Base-by-base conservation (phyloP, 2,888 invertebrate genomes). In the Caenorhabditis virilis region DNA sequence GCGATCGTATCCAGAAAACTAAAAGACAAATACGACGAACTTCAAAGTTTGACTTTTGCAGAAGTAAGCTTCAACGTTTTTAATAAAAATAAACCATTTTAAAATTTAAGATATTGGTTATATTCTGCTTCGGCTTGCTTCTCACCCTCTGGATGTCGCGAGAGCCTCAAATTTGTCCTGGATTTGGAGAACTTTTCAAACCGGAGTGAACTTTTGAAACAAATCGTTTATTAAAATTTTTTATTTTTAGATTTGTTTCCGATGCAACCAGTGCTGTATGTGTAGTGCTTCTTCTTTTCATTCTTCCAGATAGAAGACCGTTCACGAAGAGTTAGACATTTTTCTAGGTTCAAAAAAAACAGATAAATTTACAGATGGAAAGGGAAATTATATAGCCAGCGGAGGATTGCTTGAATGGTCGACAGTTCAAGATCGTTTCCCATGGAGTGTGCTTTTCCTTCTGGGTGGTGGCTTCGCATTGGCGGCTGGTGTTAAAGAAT, bases 121-220 rank as follows among this genome's bases (percentile, higher is more conserved):
- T 63, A 7, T 22, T 51, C 16, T 70, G 68, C 50, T 94, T 95
- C 84, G 83, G 90, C 25, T 71, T 90, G 11, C 89, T 93, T 7
- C 90, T 94, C 15, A 80, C 90, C 51, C 87, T 94, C 77, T 95
- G 93, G 90, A 91, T 94, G 84, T 91, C 93, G 84, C 88, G 93
- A 46, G 89, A 89, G 64, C 94, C 94, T 0, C 91, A 91, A 65
- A 91, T 93, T 83, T 89, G 92, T 78, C 86, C 87, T 0, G 94
- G 94, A 1, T 94, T 94, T 93, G 91, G 91, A 2, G 59, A 63
- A 11, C 72, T 84, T 13, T 84, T 85, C 47, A 59, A 65, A 47
- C 56, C 74, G 15, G 78, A 78, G 70, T 78, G 39, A 60, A 58
- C 45, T 20, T 18, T 39, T 49, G 9, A 16, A 22, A 18, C 39